phyloP scores from a whole-genome alignment of 2,113 vertebrate genomes.

The Eolophus roseicapilla region DNA sequence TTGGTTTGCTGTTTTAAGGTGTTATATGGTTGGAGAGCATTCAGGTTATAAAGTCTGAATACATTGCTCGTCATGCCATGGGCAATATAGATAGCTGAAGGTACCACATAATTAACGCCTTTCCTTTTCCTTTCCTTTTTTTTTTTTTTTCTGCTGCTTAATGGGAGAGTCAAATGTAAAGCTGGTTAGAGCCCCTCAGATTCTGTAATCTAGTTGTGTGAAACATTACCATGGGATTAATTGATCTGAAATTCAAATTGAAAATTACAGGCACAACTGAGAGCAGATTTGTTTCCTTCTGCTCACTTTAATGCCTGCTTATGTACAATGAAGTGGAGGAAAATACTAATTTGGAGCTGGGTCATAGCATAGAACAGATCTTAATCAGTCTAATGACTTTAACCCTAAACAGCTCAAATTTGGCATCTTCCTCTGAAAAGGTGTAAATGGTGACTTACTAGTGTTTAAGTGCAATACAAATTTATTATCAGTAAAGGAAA shows the following conservation, averaged over 20 bases:
- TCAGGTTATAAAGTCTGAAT: slow-evolving; percentile 6
- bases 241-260: background rate
- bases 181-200: background rate
- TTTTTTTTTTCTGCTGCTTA: background rate
- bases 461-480: background rate
- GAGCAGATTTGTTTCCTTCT: background rate
- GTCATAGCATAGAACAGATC: background rate
- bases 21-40: slow-evolving; percentile 17
- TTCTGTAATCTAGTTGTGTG: background rate
- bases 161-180: background rate
- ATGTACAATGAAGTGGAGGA: background rate
- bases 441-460: background rate
- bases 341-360: background rate
- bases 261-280: background rate
- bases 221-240: background rate
- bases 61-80: background rate
- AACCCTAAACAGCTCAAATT: background rate
- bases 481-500: background rate
- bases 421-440: background rate
- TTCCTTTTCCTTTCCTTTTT: background rate
- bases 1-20: slow-evolving; percentile 25
- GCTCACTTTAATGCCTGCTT: background rate
- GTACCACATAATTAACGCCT: background rate
- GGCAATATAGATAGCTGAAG: background rate
- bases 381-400: background rate